Evolutionary conservation across 2,113 vertebrate genomes (phyloP).

Genomic region (Alouatta palliata): DNA sequence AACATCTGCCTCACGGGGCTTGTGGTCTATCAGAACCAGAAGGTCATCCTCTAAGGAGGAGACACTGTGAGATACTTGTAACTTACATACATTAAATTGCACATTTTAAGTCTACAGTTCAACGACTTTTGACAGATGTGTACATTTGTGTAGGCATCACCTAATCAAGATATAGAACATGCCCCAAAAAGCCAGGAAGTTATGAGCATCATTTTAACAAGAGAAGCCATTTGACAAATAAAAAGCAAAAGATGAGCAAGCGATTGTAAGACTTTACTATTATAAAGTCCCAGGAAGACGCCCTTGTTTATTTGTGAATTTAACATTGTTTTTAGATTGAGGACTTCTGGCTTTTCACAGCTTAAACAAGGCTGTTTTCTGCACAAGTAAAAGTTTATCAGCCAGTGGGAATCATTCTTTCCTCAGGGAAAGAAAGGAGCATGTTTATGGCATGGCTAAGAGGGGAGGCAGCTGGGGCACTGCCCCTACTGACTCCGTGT

Average conservation of each 20-base stretch:
- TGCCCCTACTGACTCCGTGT: neutral
- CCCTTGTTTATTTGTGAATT: slow-evolving; percentile 58
- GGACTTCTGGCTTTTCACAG: neutral
- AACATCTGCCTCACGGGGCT: neutral
- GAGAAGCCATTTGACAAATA: slow-evolving; percentile 21
- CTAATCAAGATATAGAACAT: accelerated
- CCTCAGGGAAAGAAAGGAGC: neutral
- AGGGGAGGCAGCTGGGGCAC: neutral
- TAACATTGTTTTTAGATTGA: slow-evolving; percentile 24
- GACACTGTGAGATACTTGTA: accelerated
- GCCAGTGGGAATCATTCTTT: neutral
- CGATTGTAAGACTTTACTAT: too few species aligned
- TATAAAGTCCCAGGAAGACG: too few species aligned
- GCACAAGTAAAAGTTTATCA: accelerated
- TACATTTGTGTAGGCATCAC: neutral
- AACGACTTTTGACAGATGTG: accelerated
- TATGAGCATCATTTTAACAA: slow-evolving; percentile 67
- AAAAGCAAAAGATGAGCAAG: neutral
- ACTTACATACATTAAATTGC: too few species aligned
- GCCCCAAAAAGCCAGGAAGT: neutral
- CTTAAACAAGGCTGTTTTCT: neutral
- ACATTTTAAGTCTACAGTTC: neutral
- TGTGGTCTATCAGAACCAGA: neutral
- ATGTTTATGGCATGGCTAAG: neutral
- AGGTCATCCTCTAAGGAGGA: neutral